Evolutionary conservation across 2,797 vertebrate species (phyloP), one percentile per base, ranked within the genome.

Genomic region (Leucoraja ocellata): DNA sequence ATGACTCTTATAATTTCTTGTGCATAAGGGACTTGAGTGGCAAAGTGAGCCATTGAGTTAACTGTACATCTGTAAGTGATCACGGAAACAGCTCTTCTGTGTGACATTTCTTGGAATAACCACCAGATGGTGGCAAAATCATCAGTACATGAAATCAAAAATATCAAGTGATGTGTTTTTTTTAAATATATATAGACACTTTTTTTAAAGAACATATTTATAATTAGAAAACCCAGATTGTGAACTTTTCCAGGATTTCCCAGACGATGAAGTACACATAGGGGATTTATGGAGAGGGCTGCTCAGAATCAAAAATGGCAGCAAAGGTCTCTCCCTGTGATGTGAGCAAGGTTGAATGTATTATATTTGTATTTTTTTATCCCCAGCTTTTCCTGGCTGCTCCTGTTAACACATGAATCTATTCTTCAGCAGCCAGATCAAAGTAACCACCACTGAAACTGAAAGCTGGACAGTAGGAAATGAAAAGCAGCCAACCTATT

Each of bases 111-210:
- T 93, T 54, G 74, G 71, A 95, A 94, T 63, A 94, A 93, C 95
- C 96, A 96, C 96, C 95, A 93, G 96, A 95, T 96, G 96, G 96
- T 96, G 96, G 96, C 96, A 97, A 95, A 94, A 90, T 68, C 86
- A 90, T 65, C 86, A 91, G 14, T 32, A 36, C 61, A 2, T 71
- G 32, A 68, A 91, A 25, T 28, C 23, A 68, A 76, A 74, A 92
- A 76, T 92, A 76, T 21, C 36, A 74, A 91, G 54, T n/a, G 71
- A 9, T 23, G 25, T 39, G 74, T 92, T 46, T 76, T 76, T 46
- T 63, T n/a, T 32, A 32, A 32, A 32, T 32, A 32, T 16, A 91
- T 71, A 71, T 32, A 65, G 18, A 10, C n/a, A 21, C 73, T 39
- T 46, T 71, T 46, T 91, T 92, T 28, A 14, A 92, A 63, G 46